These are phyloP conservation scores for Drosophila mojavensis DNA, from an alignment of 1,140 invertebrate species.

Conservation along the genomic window DNA sequence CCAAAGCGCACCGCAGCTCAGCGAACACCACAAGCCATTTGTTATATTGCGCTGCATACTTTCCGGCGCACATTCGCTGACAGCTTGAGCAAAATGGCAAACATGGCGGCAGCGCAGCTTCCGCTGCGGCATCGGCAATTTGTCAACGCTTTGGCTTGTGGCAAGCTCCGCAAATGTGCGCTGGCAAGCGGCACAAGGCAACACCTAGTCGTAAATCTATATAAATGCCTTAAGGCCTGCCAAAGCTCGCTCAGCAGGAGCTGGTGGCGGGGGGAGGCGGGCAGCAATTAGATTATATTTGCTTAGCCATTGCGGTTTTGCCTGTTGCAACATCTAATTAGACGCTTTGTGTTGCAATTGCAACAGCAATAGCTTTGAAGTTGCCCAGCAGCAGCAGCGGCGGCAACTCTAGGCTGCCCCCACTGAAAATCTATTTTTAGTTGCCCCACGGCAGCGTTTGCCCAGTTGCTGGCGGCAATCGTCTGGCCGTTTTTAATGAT, in stretches of 20 bases:
- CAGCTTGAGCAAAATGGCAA: slow-evolving; percentile 77
- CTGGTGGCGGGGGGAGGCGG: no score
- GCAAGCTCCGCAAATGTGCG: slow-evolving; percentile 69
- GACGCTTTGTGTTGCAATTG: neutral
- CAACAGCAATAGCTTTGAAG: slow-evolving; percentile 27
- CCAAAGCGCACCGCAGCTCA: slow-evolving; percentile 11
- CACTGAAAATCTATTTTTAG: slow-evolving; percentile 64
- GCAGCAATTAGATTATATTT: slow-evolving; percentile 38
- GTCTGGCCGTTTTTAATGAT: slow-evolving; percentile 64
- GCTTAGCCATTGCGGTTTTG: slow-evolving; percentile 26
- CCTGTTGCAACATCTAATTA: slow-evolving; percentile 31
- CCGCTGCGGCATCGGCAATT: slow-evolving; percentile 54
- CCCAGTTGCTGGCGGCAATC: slow-evolving; percentile 63
- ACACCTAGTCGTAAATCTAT: slow-evolving; percentile 67
- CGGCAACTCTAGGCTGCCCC: slow-evolving; percentile 23
- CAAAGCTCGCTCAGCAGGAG: neutral
- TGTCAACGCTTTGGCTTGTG: slow-evolving; percentile 75
- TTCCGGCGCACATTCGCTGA: slow-evolving; percentile 61
- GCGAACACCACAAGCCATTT: slow-evolving; percentile 62
- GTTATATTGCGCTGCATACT: slow-evolving; percentile 70
- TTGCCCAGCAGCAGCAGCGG: slow-evolving; percentile 23
- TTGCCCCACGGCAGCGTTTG: slow-evolving; percentile 53
- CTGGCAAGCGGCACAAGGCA: slow-evolving; percentile 20
- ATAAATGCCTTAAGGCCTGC: slow-evolving; percentile 52
- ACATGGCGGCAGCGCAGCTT: slow-evolving; percentile 46